These are phyloP conservation scores for Brachyptera putata DNA, from an alignment of 2,888 invertebrate species.

Conservation along the genomic window DNA sequence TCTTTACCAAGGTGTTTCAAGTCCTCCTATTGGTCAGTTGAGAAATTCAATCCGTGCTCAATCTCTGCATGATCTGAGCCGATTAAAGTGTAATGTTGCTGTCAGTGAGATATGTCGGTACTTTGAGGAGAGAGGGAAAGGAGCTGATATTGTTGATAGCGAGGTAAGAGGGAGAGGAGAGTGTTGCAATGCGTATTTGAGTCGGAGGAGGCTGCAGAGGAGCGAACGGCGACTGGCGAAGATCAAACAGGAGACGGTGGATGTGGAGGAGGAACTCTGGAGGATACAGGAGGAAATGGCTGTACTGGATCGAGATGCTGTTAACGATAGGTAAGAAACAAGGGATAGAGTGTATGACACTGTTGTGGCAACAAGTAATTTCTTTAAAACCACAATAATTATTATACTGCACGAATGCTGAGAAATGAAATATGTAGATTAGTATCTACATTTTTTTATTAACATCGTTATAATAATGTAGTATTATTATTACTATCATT, in stretches of 20 bases:
- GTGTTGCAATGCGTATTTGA: constrained; percentile 10
- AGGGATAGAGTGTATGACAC: constrained; percentile 7
- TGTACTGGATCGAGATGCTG: constrained; percentile 29
- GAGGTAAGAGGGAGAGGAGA: background rate
- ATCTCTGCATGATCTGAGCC: constrained; percentile 60
- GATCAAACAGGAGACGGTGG: constrained; percentile 28
- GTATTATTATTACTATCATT: background rate
- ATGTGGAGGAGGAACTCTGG: constrained; percentile 34
- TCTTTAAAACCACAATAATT: too few species aligned
- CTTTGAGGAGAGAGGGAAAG: constrained; percentile 54
- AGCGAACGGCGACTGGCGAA: constrained; percentile 27
- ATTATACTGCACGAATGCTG: too few species aligned
- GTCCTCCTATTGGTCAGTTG: constrained; percentile 43
- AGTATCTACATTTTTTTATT: background rate
- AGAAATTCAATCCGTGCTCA: constrained; percentile 54
- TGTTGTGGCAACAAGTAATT: background rate
- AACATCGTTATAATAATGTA: too few species aligned
- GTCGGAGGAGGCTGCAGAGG: constrained; percentile 23
- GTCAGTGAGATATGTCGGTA: constrained; percentile 67
- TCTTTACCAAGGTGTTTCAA: constrained; percentile 48
- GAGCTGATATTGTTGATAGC: background rate
- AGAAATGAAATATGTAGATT: too few species aligned
- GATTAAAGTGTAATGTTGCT: constrained; percentile 17
- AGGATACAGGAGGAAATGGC: constrained; percentile 33
- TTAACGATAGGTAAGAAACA: constrained; percentile 15